Percentiles rank a stretch among this genome's conserved stretches.
Conservation (phyloP, 2,797 vertebrate genomes). For the Gallinago stenura region DNA sequence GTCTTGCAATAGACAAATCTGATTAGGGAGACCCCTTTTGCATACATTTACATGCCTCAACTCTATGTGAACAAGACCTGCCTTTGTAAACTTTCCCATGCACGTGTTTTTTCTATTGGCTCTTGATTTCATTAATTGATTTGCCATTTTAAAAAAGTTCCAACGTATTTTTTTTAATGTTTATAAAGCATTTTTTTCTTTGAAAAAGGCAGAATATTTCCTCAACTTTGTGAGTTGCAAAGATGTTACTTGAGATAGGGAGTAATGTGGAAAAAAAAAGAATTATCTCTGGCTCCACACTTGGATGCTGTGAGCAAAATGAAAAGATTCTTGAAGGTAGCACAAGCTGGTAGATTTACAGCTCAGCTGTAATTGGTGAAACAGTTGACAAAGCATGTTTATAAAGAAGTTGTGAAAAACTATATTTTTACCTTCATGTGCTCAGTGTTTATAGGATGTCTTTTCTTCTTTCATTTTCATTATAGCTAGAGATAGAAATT, state of each 20-base stretch:
- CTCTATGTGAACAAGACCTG: not conserved
- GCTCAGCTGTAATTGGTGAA: slow-evolving; percentile 26
- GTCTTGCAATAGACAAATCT: not conserved
- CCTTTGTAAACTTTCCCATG: not conserved
- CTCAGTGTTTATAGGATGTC: not conserved
- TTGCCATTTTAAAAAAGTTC: not conserved
- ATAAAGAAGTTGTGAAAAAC: not conserved
- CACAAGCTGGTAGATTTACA: slow-evolving; percentile 27
- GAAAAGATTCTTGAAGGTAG: slow-evolving; percentile 9
- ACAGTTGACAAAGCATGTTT: slow-evolving; percentile 26
- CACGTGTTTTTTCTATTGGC: not conserved
- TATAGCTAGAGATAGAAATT: not conserved
- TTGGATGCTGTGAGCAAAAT: slow-evolving; percentile 27
- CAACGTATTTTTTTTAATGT: not conserved
- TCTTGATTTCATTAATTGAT: not conserved
- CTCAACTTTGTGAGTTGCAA: not conserved
- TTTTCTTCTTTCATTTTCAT: not conserved
- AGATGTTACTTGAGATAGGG: not conserved
- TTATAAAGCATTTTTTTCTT: not conserved
- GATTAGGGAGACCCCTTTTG: not conserved
- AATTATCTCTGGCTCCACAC: not conserved
- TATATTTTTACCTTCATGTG: not conserved
- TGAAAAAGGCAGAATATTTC: not conserved
- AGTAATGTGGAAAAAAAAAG: not conserved
- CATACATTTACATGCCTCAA: not conserved